Base-by-base conservation (phyloP, 2,888 invertebrate species). In the Metacarcinus magister region DNA sequence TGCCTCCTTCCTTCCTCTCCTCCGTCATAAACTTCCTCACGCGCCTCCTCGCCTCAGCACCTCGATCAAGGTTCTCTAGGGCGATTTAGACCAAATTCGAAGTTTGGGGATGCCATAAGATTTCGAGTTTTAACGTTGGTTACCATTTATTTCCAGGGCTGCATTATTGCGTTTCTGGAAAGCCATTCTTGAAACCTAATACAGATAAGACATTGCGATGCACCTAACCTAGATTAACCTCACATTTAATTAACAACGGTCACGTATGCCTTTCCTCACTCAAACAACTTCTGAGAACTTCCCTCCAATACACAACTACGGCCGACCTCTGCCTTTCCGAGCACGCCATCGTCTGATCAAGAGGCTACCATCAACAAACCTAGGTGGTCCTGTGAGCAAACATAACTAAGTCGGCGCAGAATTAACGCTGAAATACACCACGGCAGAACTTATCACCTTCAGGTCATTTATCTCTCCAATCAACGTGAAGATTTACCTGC, bases 381-480 rank as follows among this genome's bases (percentile, higher is more conserved):
- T 5, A n/a, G 67, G 19, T 23, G n/a, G 23, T 67, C 67, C 67
- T 90, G 16, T 8, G 7, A 90, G 43, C 90, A 23, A 43, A 43
- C 90, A 46, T 43, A 43, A 46, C 46, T 46, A 90, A 44, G 23
- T 90, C 90, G 90, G 5, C 90, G 43, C 89, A 19, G 44, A 90
- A 90, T 44, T 90, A 44, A 44, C 43, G 44, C 43, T 19, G 90
- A 90, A 43, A 43, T 46, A 4, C 32, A 46, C 43, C 13, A 19
- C 43, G 90, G 28, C 48, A n/a, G 46, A 92, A 92, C 28, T 46
- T 92, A 48, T 48, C 48, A 32, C 92, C 48, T 46, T 39, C 23
- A 48, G 46, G 82, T 48, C 92, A 92, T 92, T 92, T 32, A 92
- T 92, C 92, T 92, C 92, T 92, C n/a, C 92, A 48, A 92, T 92